Base-by-base conservation (phyloP, 2,888 invertebrate genomes). In the Caenorhabditis parvicauda region DNA sequence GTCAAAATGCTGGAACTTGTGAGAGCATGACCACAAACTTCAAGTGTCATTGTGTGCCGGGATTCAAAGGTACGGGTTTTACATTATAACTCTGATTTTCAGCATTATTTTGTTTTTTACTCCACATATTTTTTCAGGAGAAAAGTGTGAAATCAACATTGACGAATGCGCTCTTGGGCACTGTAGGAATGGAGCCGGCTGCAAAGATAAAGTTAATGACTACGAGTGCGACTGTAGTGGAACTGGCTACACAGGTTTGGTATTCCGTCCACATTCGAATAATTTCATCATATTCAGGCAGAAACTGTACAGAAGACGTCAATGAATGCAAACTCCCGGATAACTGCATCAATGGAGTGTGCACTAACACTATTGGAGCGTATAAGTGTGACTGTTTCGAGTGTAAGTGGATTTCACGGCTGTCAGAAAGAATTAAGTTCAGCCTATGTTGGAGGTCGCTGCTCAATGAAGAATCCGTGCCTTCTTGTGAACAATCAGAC, bases 1-100 rank as follows among this genome's bases (percentile, higher is more conserved):
- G 79, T 44, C 49, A 59, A 42, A 79, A 79, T 45, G 77, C 90
- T 42, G 94, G 89, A n/a, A 90, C 90, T 6, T 81, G 0, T 90
- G 57, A 70, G 22, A 71, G 93, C 76, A 91, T 91, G 14, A 91
- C 93, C 80, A 93, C 92, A 82, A 89, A 62, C 6, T 74, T 70
- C 50, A 54, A 61, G 12, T 78, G 78, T 54, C 43, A 60, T 9
- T 78, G 78, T 44, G 66, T 71, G 7, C 44, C 68, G 19, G 78
- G 78, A 21, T 79, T 78, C 53, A 67, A 67, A 32, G 77, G 74
- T 43, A 35, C 4, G 46, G 2, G 4, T 38, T 19, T 25, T 14
- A 14, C 9, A 9, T 9, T n/a, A n/a, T n/a, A n/a, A n/a, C n/a
- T n/a, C n/a, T n/a, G n/a, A n/a, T n/a, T n/a, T n/a, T n/a, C n/a